Percentiles rank a stretch among this genome's conserved stretches.
Conservation (phyloP, 1,140 invertebrate genomes). For the Brachionus paranguensis region DNA sequence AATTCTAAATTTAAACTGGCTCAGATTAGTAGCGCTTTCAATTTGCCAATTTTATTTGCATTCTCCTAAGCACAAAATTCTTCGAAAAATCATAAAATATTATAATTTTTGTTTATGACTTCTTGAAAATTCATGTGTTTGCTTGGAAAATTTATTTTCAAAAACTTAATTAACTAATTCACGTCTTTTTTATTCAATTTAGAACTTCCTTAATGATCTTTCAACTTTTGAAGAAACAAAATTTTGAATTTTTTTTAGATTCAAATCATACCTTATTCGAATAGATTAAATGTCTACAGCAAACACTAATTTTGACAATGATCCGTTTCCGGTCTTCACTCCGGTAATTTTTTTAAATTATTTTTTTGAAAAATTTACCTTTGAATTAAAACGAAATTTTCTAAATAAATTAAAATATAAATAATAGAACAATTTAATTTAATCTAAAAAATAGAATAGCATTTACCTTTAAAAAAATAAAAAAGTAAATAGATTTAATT, state of each 20-base stretch:
- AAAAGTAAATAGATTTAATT: too few species aligned
- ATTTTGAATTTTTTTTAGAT: background rate
- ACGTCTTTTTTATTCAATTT: background rate
- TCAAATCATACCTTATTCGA: background rate
- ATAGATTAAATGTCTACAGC: constrained; percentile 22
- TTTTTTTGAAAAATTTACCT: background rate
- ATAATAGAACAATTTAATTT: too few species aligned
- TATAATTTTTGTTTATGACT: constrained; percentile 28
- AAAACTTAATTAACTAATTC: background rate
- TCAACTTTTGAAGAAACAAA: background rate
- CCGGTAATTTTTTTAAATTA: background rate
- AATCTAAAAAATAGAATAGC: too few species aligned
- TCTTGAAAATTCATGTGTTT: constrained; percentile 19
- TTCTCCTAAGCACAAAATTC: background rate
- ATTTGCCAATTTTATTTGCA: background rate
- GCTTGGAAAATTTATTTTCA: background rate
- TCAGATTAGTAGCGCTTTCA: background rate
- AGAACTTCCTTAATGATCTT: background rate
- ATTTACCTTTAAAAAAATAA: too few species aligned
- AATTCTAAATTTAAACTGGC: background rate
- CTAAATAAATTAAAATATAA: too few species aligned
- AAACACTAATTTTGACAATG: constrained; percentile 31
- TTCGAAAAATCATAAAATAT: constrained; percentile 24
- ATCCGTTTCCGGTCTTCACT: constrained; percentile 38
- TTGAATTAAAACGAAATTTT: background rate